phyloP scores from a whole-genome alignment of 2,113 vertebrate species.

The Astur gentilis region DNA sequence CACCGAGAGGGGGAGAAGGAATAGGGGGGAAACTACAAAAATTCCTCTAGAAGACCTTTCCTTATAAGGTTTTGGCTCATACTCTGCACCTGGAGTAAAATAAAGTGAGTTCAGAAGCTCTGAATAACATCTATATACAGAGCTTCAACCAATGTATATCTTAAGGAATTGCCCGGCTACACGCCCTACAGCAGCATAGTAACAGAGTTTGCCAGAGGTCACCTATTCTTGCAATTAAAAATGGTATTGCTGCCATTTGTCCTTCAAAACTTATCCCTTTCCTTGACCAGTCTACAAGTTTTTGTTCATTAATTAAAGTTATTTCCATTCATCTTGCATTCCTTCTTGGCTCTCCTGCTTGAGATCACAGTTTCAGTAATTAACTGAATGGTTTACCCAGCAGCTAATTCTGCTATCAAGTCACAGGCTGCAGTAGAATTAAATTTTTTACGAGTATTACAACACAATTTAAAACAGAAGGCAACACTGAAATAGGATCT shows the following conservation, averaged over 20 bases:
- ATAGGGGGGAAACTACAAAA: background rate
- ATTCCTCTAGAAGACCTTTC: background rate
- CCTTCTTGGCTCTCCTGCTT: background rate
- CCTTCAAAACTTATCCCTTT: background rate
- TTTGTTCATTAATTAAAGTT: conserved; percentile 25
- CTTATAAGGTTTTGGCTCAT: background rate
- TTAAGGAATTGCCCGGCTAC: background rate
- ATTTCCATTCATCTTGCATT: background rate
- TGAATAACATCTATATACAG: background rate
- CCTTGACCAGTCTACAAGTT: background rate
- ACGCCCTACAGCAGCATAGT: background rate
- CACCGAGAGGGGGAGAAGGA: background rate
- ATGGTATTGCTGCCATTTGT: background rate
- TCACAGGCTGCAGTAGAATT: background rate
- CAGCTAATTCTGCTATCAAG: background rate
- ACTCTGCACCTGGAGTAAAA: background rate
- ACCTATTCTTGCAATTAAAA: background rate
- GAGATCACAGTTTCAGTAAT: conserved; percentile 20
- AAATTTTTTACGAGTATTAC: conserved; percentile 24
- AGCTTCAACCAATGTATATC: background rate
- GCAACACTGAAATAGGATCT: background rate
- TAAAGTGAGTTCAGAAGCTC: background rate
- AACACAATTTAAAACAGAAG: background rate
- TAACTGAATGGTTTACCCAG: background rate
- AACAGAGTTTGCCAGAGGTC: background rate